Base-by-base conservation (phyloP, 2,797 vertebrate species). In the Crypturellus tataupa region DNA sequence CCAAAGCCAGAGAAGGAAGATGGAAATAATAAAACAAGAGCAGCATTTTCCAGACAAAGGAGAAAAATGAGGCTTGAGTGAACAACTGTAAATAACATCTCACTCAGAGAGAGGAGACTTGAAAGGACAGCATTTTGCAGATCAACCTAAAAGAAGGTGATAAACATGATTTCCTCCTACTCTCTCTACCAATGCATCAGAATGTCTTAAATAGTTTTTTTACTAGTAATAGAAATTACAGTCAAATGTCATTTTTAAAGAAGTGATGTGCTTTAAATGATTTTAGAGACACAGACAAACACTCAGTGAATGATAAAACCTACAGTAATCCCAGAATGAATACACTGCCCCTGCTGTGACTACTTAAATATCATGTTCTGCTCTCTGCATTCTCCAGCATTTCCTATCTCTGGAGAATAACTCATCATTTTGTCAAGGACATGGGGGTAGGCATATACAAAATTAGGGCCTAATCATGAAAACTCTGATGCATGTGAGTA, bases 151-250 rank as follows among this genome's bases (percentile, higher is more conserved):
- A 85, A 89, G 64, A 85, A 44, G 21, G 71, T 88, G 89, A 62
- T 89, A 94, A 95, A 96, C 75, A 79, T 84, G 0, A 86, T 95
- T 92, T 91, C 91, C 89, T 91, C 91, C 95, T 87, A 88, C 94
- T 92, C 79, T 60, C 80, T 82, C 21, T 79, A 77, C 68, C 93
- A 94, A 44, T 79, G 63, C 80, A 93, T 84, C 70, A 93, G 64
- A 42, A n/a, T 56, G 13, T 87, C 42, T 67, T 88, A 87, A 77
- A 69, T 73, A 37, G 25, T 79, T 87, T 73, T 73, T 47, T 68
- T 46, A 70, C 73, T 88, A 40, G 59, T 84, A 68, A 82, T 55
- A 58, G 27, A 91, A 89, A 49, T 58, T 47, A 51, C 58, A 60
- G 10, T 19, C 47, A 90, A 40, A 40, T 11, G 1, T 10, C 31